Percentiles rank a stretch among this genome's conserved stretches.
phyloP scores from a whole-genome alignment of 2,888 invertebrate genomes.

The Zygaena filipendulae region DNA sequence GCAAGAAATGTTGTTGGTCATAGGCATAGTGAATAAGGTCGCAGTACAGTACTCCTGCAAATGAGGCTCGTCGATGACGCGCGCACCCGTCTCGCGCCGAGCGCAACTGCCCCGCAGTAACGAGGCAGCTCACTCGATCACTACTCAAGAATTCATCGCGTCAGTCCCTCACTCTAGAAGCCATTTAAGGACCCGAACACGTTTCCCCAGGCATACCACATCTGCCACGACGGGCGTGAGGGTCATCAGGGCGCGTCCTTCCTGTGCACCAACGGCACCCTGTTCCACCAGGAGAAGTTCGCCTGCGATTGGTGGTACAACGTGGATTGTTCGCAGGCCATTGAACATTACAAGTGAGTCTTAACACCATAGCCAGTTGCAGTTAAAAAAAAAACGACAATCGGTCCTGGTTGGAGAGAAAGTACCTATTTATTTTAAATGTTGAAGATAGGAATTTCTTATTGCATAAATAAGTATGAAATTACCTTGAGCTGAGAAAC shows the following conservation, averaged over 20 bases:
- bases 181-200: no score
- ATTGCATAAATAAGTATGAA: no score
- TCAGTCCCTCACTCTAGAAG: no score
- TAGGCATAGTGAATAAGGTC: no score
- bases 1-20: no score
- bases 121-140: constrained; percentile 27
- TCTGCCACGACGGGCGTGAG: constrained; percentile 88
- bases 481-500: no score
- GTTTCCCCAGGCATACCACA: constrained; percentile 84
- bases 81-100: constrained; percentile 28
- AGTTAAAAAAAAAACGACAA: no score
- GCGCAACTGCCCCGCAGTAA: constrained; percentile 35
- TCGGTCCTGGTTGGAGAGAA: no score
- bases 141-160: constrained; percentile 39
- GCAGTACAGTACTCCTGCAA: constrained; percentile 30
- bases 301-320: constrained; percentile 95
- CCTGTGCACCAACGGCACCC: constrained; percentile 86
- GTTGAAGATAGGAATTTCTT: no score
- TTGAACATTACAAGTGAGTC: constrained; percentile 76
- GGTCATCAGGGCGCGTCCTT: constrained; percentile 86
- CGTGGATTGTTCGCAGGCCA: constrained; percentile 83
- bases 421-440: no score
- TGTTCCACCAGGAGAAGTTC: constrained; percentile 88
- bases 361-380: neutral
- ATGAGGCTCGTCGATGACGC: constrained; percentile 40